Evolutionary conservation across 2,113 vertebrate species (phyloP), one percentile per base, ranked within the genome.

Genomic region (Paedocypris sp.): DNA sequence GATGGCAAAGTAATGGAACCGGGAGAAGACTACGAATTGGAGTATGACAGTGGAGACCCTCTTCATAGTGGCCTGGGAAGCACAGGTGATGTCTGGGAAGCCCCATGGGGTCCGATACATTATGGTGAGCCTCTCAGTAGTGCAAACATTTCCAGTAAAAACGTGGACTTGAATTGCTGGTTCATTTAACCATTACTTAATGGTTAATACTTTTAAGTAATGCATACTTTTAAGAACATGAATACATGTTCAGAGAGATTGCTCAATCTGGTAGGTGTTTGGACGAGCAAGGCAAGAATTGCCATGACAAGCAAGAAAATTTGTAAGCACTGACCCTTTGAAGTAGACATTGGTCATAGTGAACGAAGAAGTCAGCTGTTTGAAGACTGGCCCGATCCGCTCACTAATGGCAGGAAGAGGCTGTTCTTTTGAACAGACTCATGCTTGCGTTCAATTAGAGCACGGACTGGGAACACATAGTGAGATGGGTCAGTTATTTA

Each of bases 11-110:
- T 62, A 38, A 80, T 56, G 1, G 79, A 86, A 29, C 79, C 80
- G 49, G 79, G 76, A 31, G 79, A 79, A 2, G 87, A 91, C 66
- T 87, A 92, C 61, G 73, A 81, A 13, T 66, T 87, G 10, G 83
- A 89, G 4, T 87, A 90, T n/a, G 89, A 90, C 13, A 87, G 88
- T 1, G 88, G 90, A 19, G 87, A 88, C 13, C 79, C 82, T 6
- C 79, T 87, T 64, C 84, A 87, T 56, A 90, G 89, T 9, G 88
- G 90, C 41, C 81, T 88, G 22, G 79, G 80, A 6, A 88, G 90
- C 49, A 82, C 87, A 19, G 78, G 79, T 2, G 79, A 77, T 18
- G 78, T 86, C 76, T 87, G 87, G 88, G 85, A 89, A 60, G 83
- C 80, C 32, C 85, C 1, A 13, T 88, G 85, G 86, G 86, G 83